Evolutionary conservation across 2,113 vertebrate species (phyloP).

Genomic region (Heterotis niloticus): DNA sequence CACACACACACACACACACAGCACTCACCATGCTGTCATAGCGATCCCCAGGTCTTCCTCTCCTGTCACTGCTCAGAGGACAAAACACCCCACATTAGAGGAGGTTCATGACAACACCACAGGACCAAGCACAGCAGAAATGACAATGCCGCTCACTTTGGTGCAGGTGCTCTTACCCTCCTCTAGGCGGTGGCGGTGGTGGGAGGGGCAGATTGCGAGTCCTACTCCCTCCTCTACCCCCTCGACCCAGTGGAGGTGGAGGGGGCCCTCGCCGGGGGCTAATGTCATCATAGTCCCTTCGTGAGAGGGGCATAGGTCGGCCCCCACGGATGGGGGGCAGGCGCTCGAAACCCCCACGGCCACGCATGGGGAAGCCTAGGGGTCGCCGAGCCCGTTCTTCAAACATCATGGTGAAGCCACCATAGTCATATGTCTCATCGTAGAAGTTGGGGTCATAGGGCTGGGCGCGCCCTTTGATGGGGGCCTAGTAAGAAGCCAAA

Average conservation of each 20-base stretch:
- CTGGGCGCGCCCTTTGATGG: constrained; percentile 93
- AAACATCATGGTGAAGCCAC: constrained; percentile 93
- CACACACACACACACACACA: background rate
- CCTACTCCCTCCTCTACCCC: constrained; percentile 83
- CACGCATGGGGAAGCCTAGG: constrained; percentile 85
- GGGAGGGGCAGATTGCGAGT: constrained; percentile 91
- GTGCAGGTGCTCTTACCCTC: constrained; percentile 70
- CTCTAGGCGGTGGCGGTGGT: constrained; percentile 89
- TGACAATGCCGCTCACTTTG: background rate
- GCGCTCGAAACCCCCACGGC: constrained; percentile 86
- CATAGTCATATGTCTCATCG: constrained; percentile 95
- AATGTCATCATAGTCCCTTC: constrained; percentile 93
- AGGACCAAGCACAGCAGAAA: background rate
- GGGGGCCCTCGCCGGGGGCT: constrained; percentile 92
- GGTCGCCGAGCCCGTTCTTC: constrained; percentile 88
- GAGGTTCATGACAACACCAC: background rate
- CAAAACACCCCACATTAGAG: background rate
- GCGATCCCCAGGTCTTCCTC: constrained; percentile 84
- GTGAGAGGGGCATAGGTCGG: constrained; percentile 79
- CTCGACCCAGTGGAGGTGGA: constrained; percentile 70
- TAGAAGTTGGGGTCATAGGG: constrained; percentile 97
- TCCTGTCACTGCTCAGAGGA: constrained; percentile 70
- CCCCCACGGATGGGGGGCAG: constrained; percentile 80
- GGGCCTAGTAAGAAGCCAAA: constrained; percentile 65
- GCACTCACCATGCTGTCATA: constrained; percentile 89